Base-by-base conservation (phyloP, 2,888 invertebrate species). In the Ceraclea dissimilis region DNA sequence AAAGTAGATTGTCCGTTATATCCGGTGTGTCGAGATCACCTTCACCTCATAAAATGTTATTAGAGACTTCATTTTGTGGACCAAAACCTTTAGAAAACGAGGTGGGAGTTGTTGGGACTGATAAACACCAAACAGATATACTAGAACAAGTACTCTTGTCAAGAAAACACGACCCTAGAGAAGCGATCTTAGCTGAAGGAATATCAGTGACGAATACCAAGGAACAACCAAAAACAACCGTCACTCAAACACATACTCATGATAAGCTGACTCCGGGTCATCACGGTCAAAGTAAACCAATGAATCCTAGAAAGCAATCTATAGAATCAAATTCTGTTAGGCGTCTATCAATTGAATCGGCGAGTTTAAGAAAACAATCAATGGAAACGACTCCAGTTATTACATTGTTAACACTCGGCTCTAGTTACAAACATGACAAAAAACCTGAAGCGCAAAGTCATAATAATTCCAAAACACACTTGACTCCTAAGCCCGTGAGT, bases 51-150 rank as follows among this genome's bases (percentile, higher is more conserved):
- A 88, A 88, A 70, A 90, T 91, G 84, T 77, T 92, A 54, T 77
- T 93, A 57, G 93, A 93, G 73, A 93, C 93, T 1, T 92, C 92
- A 0, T 93, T 93, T 70, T 93, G 92, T 71, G 93, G 93, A 1
- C 87, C 85, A 51, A 90, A 90, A 67, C 87, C 90, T 1, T 79
- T 80, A 53, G 73, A 82, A 59, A 75, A 70, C 20, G 77, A 76
- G 68, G 81, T 72, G 50, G 76, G 76, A 64, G 72, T 68, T n/a
- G 62, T 60, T 26, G 62, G 60, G 10, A 60, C 57, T 49, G 57
- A 74, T 46, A 79, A 79, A 63, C 74, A 74, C n/a, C 73, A 79
- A 57, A 78, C 79, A 2, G 81, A 81, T 63, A 72, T 79, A 52
- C 68, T 81, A 26, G 80, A 80, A 63, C 79, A 78, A 63, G 74